phyloP scores from a whole-genome alignment of 2,888 invertebrate genomes.

The Amphipyra berbera region DNA sequence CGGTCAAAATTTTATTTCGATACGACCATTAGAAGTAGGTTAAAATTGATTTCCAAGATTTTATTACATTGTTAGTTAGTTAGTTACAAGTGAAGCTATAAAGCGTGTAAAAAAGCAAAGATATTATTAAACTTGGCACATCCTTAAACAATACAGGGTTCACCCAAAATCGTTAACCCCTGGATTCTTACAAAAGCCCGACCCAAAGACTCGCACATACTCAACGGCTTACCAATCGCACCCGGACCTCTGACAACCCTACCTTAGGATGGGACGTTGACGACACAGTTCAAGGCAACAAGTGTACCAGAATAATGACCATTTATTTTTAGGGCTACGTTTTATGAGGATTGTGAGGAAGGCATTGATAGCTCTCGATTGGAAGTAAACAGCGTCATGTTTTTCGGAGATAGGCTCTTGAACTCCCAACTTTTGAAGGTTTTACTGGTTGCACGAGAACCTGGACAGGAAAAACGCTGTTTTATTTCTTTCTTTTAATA shows the following conservation, averaged over 20 bases:
- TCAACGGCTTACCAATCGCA: slow-evolving; percentile 16
- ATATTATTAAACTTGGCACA: slow-evolving; percentile 12
- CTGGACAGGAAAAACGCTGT: neutral
- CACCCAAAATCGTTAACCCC: slow-evolving; percentile 15
- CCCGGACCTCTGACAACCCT: slow-evolving; percentile 54
- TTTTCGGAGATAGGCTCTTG: slow-evolving; percentile 30
- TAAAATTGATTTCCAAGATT: too few species aligned
- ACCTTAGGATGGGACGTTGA: slow-evolving; percentile 48
- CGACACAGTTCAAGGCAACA: slow-evolving; percentile 64
- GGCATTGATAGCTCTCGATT: slow-evolving; percentile 52
- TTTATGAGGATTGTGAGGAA: slow-evolving; percentile 56
- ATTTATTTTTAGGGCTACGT: slow-evolving; percentile 62
- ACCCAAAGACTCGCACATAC: slow-evolving; percentile 35
- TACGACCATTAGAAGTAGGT: too few species aligned
- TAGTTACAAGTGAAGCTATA: too few species aligned
- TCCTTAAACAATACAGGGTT: slow-evolving; percentile 17
- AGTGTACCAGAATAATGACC: slow-evolving; percentile 64
- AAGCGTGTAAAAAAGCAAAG: too few species aligned
- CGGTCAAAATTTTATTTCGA: too few species aligned
- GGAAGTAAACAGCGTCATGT: slow-evolving; percentile 43
- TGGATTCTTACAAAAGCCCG: slow-evolving; percentile 17
- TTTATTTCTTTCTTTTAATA: too few species aligned
- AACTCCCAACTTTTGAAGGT: neutral
- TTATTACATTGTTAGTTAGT: too few species aligned
- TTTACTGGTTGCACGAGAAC: neutral